phyloP scores from a whole-genome alignment of 1,140 invertebrate genomes.

The Pseudachorutes palmiensis region DNA sequence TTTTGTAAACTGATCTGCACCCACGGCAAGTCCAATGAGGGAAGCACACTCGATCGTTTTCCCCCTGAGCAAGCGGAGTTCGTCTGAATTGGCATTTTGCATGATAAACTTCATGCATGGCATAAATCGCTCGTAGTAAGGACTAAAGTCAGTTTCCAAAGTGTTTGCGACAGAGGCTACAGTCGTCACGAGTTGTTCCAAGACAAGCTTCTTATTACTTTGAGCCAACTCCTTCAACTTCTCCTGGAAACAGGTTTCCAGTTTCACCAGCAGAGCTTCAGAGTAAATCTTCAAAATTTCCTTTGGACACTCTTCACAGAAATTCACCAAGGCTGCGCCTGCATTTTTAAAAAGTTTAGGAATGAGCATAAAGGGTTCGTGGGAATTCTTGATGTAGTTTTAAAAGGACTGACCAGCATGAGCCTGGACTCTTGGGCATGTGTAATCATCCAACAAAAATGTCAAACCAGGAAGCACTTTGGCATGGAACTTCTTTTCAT shows the following conservation, averaged over 20 bases:
- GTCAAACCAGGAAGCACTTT: slow-evolving; percentile 86
- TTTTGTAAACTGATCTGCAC: slow-evolving; percentile 83
- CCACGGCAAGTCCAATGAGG: slow-evolving; percentile 94
- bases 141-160: slow-evolving; percentile 88
- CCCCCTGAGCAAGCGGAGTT: slow-evolving; percentile 78
- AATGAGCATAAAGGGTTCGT: too few relatives aligned
- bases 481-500: slow-evolving; percentile 96
- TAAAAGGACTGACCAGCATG: slow-evolving; percentile 55
- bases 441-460: slow-evolving; percentile 77
- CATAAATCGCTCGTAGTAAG: slow-evolving; percentile 54
- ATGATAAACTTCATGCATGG: slow-evolving; percentile 92
- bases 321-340: slow-evolving; percentile 91
- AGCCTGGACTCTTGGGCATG: slow-evolving; percentile 91
- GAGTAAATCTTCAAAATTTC: slow-evolving; percentile 83
- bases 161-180: slow-evolving; percentile 99
- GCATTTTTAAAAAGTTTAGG: too few relatives aligned
- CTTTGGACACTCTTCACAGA: slow-evolving; percentile 97
- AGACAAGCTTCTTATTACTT: slow-evolving; percentile 71
- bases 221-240: slow-evolving; percentile 74
- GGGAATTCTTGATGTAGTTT: too few relatives aligned
- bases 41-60: slow-evolving; percentile 99
- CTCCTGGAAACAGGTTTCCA: slow-evolving; percentile 79
- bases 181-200: slow-evolving; percentile 97
- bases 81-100: slow-evolving; percentile 77
- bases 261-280: slow-evolving; percentile 78